Base-by-base conservation (phyloP, 2,113 vertebrate genomes). In the Xiphorhynchus elegans region DNA sequence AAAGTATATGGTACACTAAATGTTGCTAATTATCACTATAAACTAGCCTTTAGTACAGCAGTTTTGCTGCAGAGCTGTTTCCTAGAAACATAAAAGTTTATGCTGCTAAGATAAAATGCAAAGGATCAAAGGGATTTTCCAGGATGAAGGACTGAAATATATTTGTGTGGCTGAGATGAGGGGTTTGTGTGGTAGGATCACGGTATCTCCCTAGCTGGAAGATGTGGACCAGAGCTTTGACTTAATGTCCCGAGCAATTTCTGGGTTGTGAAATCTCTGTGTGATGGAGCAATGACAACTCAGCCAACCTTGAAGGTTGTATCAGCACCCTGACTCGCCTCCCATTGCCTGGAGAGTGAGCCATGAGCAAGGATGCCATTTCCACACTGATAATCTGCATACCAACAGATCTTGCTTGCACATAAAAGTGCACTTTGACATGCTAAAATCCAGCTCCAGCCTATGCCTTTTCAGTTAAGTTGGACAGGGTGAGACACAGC, bases 311-410 rank as follows among this genome's bases (percentile, higher is more conserved):
- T n/a, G 63, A 39, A 20, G 33, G 64, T n/a, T 58, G 31, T 68
- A 53, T 31, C 58, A 85, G 49, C 44, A 87, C 3, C 1, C 64
- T 74, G 11, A 23, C 25, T 46, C 23, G 10, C 25, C 20, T 62
- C 21, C 40, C 26, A 15, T 18, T 58, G 31, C 67, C 64, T 42
- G 63, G 19, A 73, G 28, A 29, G 15, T 29, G 24, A 90, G 28
- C 58, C 1, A 3, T 31, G 67, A 80, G 33, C 2, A 0, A 4
- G 31, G 10, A 37, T 0, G 0, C 58, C 3, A 49, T 72, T 62
- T 86, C 31, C n/a, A 72, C 23, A 17, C 39, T 68, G 64, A 82
- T 31, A 59, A 87, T 72, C 29, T 33, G 46, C 80, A 4, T 64
- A 39, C 25, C 53, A 58, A 14, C 53, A 16, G 25, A 7, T 11